A percentile compares a stretch with the other conserved stretches of the same genome.
Evolutionary conservation across 2,888 invertebrate genomes (phyloP).

Genomic region (Nipponacmea schrenckii): DNA sequence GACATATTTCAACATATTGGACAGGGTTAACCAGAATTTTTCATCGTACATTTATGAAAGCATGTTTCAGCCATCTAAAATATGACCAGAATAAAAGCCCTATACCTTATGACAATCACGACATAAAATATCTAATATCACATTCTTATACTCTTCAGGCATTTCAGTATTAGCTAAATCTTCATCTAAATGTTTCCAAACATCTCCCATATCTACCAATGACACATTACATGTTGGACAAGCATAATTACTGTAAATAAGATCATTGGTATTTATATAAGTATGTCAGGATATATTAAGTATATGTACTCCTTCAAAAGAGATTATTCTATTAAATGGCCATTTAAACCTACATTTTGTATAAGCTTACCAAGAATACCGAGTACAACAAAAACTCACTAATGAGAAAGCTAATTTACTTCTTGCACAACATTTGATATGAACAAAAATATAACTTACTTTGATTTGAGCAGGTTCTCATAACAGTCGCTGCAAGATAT

Average conservation of each 20-base stretch:
- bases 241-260: slow-evolving; percentile 78
- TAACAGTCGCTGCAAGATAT: slow-evolving; percentile 56
- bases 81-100: too few relatives aligned
- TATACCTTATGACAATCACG: slow-evolving; percentile 91
- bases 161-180: slow-evolving; percentile 85
- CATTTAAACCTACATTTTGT: background rate
- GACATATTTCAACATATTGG: too few relatives aligned
- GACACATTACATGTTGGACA: slow-evolving; percentile 91
- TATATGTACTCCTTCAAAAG: too few relatives aligned
- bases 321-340: too few relatives aligned
- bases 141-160: slow-evolving; percentile 84
- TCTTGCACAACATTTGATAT: too few relatives aligned
- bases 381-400: too few relatives aligned
- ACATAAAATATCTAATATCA: slow-evolving; percentile 85
- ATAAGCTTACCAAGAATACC: background rate
- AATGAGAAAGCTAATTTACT: too few relatives aligned
- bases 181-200: slow-evolving; percentile 85
- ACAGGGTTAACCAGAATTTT: too few relatives aligned
- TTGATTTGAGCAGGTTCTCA: slow-evolving; percentile 47
- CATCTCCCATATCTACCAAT: slow-evolving; percentile 83
- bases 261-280: slow-evolving; percentile 71
- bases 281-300: too few relatives aligned
- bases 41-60: too few relatives aligned
- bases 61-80: too few relatives aligned
- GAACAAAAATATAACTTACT: slow-evolving; percentile 46